phyloP scores from a whole-genome alignment of 2,888 invertebrate species.

The Ophioninae sp. region DNA sequence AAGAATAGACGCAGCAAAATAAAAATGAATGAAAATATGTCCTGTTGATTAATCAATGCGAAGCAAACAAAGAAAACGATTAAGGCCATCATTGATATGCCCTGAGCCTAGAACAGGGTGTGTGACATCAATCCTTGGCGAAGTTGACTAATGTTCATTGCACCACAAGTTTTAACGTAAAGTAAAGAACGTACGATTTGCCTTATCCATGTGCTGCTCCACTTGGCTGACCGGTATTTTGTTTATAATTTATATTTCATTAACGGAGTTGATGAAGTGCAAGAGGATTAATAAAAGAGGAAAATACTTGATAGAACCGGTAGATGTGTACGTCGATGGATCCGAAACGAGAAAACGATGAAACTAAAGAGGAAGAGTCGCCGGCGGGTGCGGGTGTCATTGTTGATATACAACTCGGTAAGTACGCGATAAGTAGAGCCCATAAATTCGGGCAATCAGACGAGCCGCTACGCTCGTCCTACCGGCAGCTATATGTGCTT shows the following conservation, averaged over 20 bases:
- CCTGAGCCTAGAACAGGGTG: no score
- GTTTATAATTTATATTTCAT: conserved; percentile 14
- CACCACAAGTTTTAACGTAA: no score
- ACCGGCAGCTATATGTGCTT: conserved; percentile 25
- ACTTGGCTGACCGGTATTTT: not conserved
- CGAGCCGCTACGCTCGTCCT: conserved; percentile 74
- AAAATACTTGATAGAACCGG: conserved; percentile 47
- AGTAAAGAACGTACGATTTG: no score
- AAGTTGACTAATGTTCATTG: no score
- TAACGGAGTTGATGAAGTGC: not conserved
- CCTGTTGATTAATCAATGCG: no score
- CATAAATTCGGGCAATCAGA: conserved; percentile 80
- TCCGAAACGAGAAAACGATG: conserved; percentile 51
- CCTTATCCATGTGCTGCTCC: no score
- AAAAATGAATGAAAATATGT: no score
- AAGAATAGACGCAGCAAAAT: no score
- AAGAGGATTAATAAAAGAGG: conserved; percentile 15
- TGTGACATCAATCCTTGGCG: no score
- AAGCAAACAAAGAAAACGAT: no score
- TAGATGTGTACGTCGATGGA: conserved; percentile 59
- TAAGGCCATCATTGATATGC: no score
- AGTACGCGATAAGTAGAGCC: conserved; percentile 81
- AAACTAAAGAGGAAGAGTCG: conserved; percentile 67
- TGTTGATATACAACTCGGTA: conserved; percentile 81
- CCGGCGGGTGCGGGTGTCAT: conserved; percentile 80